A percentile compares a stretch with the other conserved stretches of the same genome.
Evolutionary conservation across 2,888 invertebrate species (phyloP).

Genomic region (Lasioglossum leucozonium): DNA sequence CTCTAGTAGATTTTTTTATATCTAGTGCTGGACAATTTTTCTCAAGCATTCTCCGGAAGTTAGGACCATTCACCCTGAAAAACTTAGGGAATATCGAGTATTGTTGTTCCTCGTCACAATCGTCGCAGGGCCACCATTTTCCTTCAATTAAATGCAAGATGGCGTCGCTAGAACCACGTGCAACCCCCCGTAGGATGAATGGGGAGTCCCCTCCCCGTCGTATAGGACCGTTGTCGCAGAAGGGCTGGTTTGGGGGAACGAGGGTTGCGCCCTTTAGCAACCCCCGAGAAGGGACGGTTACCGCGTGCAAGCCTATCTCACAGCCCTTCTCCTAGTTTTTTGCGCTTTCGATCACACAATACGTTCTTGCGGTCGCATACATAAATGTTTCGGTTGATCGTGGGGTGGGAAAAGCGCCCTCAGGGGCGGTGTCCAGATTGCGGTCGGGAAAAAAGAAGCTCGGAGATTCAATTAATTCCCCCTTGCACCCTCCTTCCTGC

Average conservation of each 20-base stretch:
- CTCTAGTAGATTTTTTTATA: no score
- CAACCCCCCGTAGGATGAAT: conserved; percentile 64
- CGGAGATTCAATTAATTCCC: conserved; percentile 46
- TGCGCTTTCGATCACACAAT: conserved; percentile 59
- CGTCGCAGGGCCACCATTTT: conserved; percentile 79
- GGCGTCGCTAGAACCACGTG: conserved; percentile 73
- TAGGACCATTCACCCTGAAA: not conserved
- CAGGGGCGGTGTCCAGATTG: conserved; percentile 40
- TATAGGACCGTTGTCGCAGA: conserved; percentile 71
- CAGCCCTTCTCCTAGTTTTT: conserved; percentile 74
- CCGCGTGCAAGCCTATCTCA: conserved; percentile 70
- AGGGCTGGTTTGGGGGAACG: conserved; percentile 40
- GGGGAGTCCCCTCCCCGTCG: conserved; percentile 63
- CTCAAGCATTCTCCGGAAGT: not conserved
- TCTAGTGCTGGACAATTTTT: not conserved
- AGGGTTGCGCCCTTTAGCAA: conserved; percentile 77
- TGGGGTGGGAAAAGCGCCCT: conserved; percentile 63
- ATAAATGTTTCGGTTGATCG: conserved; percentile 79
- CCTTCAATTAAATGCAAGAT: conserved; percentile 82
- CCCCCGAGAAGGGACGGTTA: conserved; percentile 75
- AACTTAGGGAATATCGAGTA: not conserved
- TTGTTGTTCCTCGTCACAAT: not conserved
- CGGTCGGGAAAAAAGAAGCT: conserved; percentile 38
- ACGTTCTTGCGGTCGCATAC: conserved; percentile 71
- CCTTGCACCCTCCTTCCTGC: not conserved